Conservation (phyloP, 1,140 invertebrate species). For the Eriocheir sinensis region DNA sequence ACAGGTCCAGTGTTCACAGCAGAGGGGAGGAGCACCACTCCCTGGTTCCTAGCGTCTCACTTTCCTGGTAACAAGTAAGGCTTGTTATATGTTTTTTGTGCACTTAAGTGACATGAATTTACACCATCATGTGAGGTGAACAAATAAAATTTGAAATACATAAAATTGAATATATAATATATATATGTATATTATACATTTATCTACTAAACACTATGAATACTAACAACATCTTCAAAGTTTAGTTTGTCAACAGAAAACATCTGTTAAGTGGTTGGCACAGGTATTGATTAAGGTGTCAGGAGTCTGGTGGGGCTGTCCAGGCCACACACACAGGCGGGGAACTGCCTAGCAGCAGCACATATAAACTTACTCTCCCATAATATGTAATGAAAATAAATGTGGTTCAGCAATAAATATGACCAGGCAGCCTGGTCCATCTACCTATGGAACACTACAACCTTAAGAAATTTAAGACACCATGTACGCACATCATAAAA, state of each 20-base stretch:
- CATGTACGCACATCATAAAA: conserved; percentile 76
- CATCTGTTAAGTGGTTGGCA: conserved; percentile 76
- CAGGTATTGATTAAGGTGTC: conserved; percentile 77
- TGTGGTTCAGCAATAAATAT: conserved; percentile 77
- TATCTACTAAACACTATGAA: conserved; percentile 77
- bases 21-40: neutral
- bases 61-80: conserved; percentile 72
- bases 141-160: conserved; percentile 78
- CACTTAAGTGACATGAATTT: conserved; percentile 77
- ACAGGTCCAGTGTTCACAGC: conserved; percentile 3
- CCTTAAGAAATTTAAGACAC: conserved; percentile 77
- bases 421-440: conserved; percentile 53
- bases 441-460: conserved; percentile 76
- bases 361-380: conserved; percentile 75
- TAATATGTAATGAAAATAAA: conserved; percentile 78
- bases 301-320: conserved; percentile 60
- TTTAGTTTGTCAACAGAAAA: conserved; percentile 76
- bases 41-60: conserved; percentile 44
- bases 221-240: conserved; percentile 76
- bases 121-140: conserved; percentile 75
- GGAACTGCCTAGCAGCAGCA: conserved; percentile 66
- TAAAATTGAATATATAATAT: conserved; percentile 78
- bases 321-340: conserved; percentile 67
- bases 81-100: conserved; percentile 77
- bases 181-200: conserved; percentile 78